Conservation (phyloP, 2,797 vertebrate genomes). For the Euthynnus affinis region DNA sequence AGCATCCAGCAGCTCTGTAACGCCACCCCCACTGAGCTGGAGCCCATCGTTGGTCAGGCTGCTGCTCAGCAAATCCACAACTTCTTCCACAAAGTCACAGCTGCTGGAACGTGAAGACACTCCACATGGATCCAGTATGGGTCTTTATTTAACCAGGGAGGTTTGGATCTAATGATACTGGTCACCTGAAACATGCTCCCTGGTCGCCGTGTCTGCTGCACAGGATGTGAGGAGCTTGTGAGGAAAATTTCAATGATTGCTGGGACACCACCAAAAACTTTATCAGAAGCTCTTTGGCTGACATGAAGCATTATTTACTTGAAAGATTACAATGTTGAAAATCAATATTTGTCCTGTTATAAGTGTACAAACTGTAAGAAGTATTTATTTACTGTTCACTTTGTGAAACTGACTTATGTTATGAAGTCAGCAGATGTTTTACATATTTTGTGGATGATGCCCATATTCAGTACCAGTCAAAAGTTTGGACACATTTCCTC, state of each 20-base stretch:
- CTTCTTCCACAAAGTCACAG: slow-evolving; percentile 83
- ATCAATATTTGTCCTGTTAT: not conserved
- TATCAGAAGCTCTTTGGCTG: not conserved
- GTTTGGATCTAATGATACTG: not conserved
- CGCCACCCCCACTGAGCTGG: slow-evolving; percentile 81
- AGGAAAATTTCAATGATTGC: no score
- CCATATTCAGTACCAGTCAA: no score
- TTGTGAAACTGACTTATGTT: not conserved
- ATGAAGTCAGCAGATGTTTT: no score
- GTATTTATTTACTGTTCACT: not conserved
- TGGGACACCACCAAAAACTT: not conserved
- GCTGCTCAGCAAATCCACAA: slow-evolving; percentile 84
- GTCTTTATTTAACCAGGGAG: not conserved
- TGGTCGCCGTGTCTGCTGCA: no score
- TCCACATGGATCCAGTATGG: no score
- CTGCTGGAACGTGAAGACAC: slow-evolving; percentile 9
- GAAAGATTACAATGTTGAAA: not conserved
- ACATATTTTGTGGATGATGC: not conserved
- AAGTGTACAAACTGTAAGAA: not conserved
- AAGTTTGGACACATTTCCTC: no score
- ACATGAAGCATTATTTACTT: not conserved
- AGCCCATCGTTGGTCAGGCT: slow-evolving; percentile 83
- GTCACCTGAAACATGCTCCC: no score
- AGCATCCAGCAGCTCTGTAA: slow-evolving; percentile 89
- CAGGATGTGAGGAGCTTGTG: no score